Evolutionary conservation across 2,888 invertebrate species (phyloP).

Genomic region (Schizotus pectinicornis): DNA sequence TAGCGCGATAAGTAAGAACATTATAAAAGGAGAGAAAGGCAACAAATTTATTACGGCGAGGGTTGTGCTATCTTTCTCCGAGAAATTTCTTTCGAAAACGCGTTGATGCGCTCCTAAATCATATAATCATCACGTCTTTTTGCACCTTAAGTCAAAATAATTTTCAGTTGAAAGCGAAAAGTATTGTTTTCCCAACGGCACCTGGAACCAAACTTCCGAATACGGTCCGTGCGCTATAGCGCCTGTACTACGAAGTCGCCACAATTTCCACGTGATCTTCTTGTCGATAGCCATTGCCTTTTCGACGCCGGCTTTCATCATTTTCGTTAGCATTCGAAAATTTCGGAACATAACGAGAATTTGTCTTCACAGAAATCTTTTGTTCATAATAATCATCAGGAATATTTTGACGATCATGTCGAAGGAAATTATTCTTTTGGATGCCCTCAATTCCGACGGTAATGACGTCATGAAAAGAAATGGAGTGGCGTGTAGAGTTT

Average conservation of each 20-base stretch:
- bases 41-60: too few species aligned
- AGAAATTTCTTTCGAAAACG: too few species aligned
- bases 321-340: conserved; percentile 64
- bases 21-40: too few species aligned
- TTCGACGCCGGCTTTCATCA: conserved; percentile 64
- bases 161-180: conserved; percentile 66
- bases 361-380: conserved; percentile 66
- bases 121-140: too few species aligned
- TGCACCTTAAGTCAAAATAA: not conserved
- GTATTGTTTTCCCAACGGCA: conserved; percentile 61
- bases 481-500: conserved; percentile 61
- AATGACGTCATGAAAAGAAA: conserved; percentile 60
- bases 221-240: conserved; percentile 65
- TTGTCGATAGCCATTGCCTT: conserved; percentile 62
- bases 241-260: conserved; percentile 61
- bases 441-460: conserved; percentile 60
- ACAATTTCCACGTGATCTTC: conserved; percentile 63
- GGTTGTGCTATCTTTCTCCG: too few species aligned
- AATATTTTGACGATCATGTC: conserved; percentile 65
- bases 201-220: conserved; percentile 67
- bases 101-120: too few species aligned
- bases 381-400: conserved; percentile 65
- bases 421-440: conserved; percentile 64
- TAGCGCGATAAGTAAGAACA: too few species aligned
- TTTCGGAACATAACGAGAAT: conserved; percentile 62